phyloP scores from a whole-genome alignment of 2,797 vertebrate genomes.

The Emys orbicularis region DNA sequence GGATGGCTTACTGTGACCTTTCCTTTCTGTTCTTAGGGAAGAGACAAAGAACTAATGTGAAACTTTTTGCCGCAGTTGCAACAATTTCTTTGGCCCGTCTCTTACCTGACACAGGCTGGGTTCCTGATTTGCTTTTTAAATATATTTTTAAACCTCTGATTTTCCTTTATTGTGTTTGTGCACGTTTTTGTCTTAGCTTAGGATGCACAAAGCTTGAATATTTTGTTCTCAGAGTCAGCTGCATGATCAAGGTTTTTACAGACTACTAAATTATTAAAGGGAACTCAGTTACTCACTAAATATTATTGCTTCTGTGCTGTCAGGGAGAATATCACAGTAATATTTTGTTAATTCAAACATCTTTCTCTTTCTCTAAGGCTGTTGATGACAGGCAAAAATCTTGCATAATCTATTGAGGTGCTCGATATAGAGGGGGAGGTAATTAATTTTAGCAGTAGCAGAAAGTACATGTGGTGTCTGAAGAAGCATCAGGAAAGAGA shows the following conservation, averaged over 20 bases:
- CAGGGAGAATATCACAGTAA: conserved; percentile 73
- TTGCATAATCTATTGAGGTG: conserved; percentile 23
- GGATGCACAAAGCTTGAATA: conserved; percentile 50
- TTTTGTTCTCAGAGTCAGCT: conserved; percentile 53
- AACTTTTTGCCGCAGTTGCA: conserved; percentile 2
- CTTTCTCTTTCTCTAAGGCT: conserved; percentile 42
- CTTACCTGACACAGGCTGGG: not conserved
- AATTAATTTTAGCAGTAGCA: conserved; percentile 31
- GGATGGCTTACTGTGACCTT: accelerated
- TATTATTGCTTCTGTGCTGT: conserved; percentile 50
- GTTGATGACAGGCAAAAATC: conserved; percentile 23
- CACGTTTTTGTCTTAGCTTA: conserved; percentile 42
- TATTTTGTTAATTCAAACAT: conserved; percentile 71
- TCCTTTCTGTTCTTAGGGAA: accelerated
- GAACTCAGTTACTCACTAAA: conserved; percentile 28
- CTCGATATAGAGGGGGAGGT: not conserved
- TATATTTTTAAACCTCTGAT: conserved; percentile 9
- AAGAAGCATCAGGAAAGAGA: accelerated
- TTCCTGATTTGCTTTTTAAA: conserved; percentile 25
- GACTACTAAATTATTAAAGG: conserved; percentile 66
- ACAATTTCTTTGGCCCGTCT: not conserved
- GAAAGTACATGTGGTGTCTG: not conserved
- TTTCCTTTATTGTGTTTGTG: conserved; percentile 19
- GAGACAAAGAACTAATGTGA: accelerated
- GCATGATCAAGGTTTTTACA: conserved; percentile 55